Conservation (phyloP, 2,113 vertebrate genomes). For the human (Homo sapiens) region GRCh38 chr18:39497001-39497500, state of each 20-base stretch:
- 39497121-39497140: neutral
- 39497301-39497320: neutral
- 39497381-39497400: neutral
- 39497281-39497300: neutral
- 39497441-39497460: neutral
- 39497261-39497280: rapidly evolving
- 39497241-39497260: neutral
- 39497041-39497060: neutral
- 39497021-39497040: neutral
- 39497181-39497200: neutral
- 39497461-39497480: neutral
- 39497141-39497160: neutral
- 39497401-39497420: neutral
- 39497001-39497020: neutral
- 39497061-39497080: neutral
- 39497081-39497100: neutral
- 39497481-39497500: neutral
- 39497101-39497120: neutral
- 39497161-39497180: neutral
- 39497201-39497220: neutral
- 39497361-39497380: neutral
- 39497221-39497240: neutral
- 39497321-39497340: rapidly evolving
- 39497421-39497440: neutral
- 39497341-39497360: neutral